Base-by-base conservation (phyloP, 2,113 vertebrate genomes). In the Rhinichthys klamathensis region DNA sequence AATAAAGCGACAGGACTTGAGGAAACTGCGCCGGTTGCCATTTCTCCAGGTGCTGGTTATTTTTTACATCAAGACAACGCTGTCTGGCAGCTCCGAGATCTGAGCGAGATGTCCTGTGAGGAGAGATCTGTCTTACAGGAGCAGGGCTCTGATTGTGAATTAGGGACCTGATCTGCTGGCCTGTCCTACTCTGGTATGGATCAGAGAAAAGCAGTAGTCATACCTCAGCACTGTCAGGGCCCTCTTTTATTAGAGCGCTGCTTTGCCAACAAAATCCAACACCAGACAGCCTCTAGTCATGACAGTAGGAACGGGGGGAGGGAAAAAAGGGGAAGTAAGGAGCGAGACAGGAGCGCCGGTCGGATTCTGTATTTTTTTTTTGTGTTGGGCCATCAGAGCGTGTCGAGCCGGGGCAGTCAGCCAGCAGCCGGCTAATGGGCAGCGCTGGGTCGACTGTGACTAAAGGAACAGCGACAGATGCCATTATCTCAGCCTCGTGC, bases 391-490 rank as follows among this genome's bases (percentile, higher is more conserved):
- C 91, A 92, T 92, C 88, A 86, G 93, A 94, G 93, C 92, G 87
- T 93, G 92, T 91, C 87, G 90, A 78, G 78, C 67, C 73, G 88
- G 87, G 91, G 92, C 92, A 93, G 90, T 86, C 88, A 88, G 87
- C 89, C 78, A 89, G 87, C 67, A 87, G 85, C 79, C 69, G 83
- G 85, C 85, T 90, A 90, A 88, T 88, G 87, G 88, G 86, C 81
- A 87, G 80, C 51, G 82, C 74, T 69, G 85, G 88, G 90, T 91
- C 88, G 82, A 77, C 84, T 73, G 90, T 92, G 91, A 94, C 92
- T 92, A 93, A 93, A 93, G 90, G 90, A 91, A 90, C 92, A 91
- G 91, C 90, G 93, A 92, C 93, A 93, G 92, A 93, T 92, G 92
- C 92, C 92, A 93, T 94, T 94, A 93, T 94, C 92, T 93, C 92